phyloP scores from a whole-genome alignment of 2,888 invertebrate species.

The Netelia fuscicornis region DNA sequence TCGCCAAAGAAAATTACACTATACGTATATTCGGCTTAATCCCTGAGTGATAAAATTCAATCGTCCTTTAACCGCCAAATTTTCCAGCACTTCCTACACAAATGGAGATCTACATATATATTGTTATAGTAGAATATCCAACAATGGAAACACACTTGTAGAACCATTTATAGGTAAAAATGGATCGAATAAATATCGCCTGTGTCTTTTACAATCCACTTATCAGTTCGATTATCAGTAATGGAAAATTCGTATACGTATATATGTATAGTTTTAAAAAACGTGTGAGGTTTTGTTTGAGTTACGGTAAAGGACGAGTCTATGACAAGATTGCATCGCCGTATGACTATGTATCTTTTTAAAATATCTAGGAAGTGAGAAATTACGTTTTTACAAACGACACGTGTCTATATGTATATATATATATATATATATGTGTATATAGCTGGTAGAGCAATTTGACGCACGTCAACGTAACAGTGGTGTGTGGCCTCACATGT shows the following conservation, averaged over 20 bases:
- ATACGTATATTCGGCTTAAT: slow-evolving; percentile 6
- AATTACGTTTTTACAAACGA: slow-evolving; percentile 38
- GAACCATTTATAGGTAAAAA: background rate
- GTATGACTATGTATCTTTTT: background rate
- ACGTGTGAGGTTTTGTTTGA: background rate
- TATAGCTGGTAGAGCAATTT: slow-evolving; percentile 43
- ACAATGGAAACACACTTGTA: background rate
- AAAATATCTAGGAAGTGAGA: slow-evolving; percentile 33
- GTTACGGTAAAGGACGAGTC: slow-evolving; percentile 12
- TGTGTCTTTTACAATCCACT: background rate
- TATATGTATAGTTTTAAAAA: background rate
- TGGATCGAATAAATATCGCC: background rate
- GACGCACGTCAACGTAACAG: slow-evolving; percentile 47
- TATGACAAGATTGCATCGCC: background rate
- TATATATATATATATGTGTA: too few species aligned
- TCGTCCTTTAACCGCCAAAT: slow-evolving; percentile 22
- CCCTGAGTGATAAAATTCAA: slow-evolving; percentile 50
- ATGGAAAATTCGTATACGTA: background rate
- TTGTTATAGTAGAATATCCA: background rate
- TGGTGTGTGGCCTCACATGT: slow-evolving; percentile 42
- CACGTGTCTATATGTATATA: background rate
- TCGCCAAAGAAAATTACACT: slow-evolving; percentile 6
- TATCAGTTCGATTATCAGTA: background rate
- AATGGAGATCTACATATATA: background rate
- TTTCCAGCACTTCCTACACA: background rate